Evolutionary conservation across 2,888 invertebrate species (phyloP).

Genomic region (Junonia oenone): DNA sequence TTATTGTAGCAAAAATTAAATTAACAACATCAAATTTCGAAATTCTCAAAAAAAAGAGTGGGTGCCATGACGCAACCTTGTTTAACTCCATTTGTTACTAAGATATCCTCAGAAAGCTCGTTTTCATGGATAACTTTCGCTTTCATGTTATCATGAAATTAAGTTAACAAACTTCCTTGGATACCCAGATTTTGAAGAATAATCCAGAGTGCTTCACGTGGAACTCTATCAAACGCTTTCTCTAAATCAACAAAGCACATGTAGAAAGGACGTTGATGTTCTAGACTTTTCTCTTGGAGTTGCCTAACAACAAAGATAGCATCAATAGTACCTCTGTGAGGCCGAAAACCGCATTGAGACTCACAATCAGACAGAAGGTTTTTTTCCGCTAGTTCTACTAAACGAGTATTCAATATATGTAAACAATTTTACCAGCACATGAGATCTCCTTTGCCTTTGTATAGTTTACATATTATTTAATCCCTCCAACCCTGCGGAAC

Average conservation of each 20-base stretch:
- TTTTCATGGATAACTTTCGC: constrained; percentile 19
- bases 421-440: not conserved
- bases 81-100: constrained; percentile 8
- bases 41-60: constrained; percentile 15
- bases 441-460: constrained; percentile 9
- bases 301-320: constrained; percentile 23
- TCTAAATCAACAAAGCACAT: not conserved
- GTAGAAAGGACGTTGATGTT: constrained; percentile 11
- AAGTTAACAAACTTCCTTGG: not conserved
- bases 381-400: constrained; percentile 4
- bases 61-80: constrained; percentile 23
- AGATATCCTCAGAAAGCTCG: constrained; percentile 9
- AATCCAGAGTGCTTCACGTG: constrained; percentile 1
- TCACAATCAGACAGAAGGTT: constrained; percentile 17
- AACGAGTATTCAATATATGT: not conserved
- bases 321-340: constrained; percentile 22
- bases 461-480: not conserved
- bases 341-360: constrained; percentile 23
- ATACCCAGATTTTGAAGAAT: constrained; percentile 2
- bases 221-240: not conserved
- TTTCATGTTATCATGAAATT: not conserved
- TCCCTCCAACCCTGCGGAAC: not conserved
- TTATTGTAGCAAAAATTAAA: too few species aligned
- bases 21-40: too few species aligned
- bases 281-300: constrained; percentile 16